A percentile compares a stretch with the other conserved stretches of the same genome.
These are phyloP conservation scores for Stercorarius parasiticus DNA, from an alignment of 2,113 vertebrate species.

Conservation along the genomic window DNA sequence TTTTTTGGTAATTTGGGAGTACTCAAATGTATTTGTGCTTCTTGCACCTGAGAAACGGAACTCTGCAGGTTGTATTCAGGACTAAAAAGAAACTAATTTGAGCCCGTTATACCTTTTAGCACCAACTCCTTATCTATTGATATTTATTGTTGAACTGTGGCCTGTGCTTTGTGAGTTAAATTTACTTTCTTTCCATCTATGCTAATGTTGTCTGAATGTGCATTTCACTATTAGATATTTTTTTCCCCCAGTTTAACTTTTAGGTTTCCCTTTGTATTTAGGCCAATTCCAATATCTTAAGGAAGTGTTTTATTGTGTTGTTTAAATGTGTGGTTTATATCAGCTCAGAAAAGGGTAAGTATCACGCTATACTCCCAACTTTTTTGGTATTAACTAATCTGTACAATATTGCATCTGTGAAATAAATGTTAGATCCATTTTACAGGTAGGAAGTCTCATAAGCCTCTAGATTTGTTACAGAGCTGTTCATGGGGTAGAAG, in stretches of 20 bases:
- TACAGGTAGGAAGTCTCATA: background rate
- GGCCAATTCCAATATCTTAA: background rate
- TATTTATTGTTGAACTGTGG: background rate
- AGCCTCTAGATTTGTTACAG: background rate
- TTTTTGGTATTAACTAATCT: background rate
- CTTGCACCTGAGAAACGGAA: background rate
- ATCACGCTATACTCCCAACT: accelerated
- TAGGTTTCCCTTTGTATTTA: background rate
- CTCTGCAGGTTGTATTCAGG: background rate
- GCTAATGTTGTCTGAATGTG: background rate
- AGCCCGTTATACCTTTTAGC: background rate
- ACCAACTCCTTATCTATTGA: background rate
- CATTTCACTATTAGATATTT: background rate
- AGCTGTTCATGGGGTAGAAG: background rate
- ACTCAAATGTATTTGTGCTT: background rate
- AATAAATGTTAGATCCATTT: background rate
- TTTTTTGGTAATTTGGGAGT: background rate
- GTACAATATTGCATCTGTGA: background rate
- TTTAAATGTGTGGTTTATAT: background rate
- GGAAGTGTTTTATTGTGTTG: background rate
- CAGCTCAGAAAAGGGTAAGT: background rate
- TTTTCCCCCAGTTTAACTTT: background rate
- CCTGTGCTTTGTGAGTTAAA: background rate
- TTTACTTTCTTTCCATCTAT: background rate
- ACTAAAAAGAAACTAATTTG: background rate